Percentiles rank a stretch among this genome's conserved stretches.
Evolutionary conservation across 1,140 invertebrate species (phyloP).

Genomic region (Lithobius niger): DNA sequence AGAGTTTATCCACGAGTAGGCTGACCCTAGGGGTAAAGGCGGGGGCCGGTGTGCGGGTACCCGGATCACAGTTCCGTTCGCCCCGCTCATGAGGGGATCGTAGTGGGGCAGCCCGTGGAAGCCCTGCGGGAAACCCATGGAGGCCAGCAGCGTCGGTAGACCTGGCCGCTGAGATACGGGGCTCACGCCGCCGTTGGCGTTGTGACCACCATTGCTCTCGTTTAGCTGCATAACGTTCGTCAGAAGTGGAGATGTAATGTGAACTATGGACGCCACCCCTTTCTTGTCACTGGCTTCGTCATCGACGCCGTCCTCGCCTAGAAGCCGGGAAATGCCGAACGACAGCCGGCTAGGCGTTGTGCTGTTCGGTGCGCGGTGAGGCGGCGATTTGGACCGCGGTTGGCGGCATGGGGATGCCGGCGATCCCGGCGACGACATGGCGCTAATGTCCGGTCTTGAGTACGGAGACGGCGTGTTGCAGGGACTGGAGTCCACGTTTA

Average conservation of each 20-base stretch:
- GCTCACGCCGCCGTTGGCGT: not conserved
- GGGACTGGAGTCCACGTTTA: slow-evolving; percentile 6
- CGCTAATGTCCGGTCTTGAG: not conserved
- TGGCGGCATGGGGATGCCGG: not conserved
- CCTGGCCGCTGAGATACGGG: not conserved
- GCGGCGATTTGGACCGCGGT: not conserved
- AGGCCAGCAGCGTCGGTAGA: not conserved
- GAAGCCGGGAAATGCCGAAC: slow-evolving; percentile 10
- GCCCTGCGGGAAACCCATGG: too few species aligned
- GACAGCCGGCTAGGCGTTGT: not conserved
- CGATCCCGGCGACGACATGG: not conserved
- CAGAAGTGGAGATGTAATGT: not conserved
- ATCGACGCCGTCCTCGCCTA: not conserved
- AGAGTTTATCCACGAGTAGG: slow-evolving; percentile 38
- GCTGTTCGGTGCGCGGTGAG: not conserved
- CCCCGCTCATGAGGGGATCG: slow-evolving; percentile 18
- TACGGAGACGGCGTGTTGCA: not conserved
- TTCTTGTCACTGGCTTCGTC: not conserved
- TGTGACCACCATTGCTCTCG: not conserved
- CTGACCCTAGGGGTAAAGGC: slow-evolving; percentile 32
- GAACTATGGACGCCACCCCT: not conserved
- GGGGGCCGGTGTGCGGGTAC: slow-evolving; percentile 72
- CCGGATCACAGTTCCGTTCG: slow-evolving; percentile 52
- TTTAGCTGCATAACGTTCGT: not conserved
- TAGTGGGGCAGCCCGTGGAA: slow-evolving; percentile 12